A percentile compares a stretch with the other conserved stretches of the same genome.
These are phyloP conservation scores for Aquatica leii DNA, from an alignment of 2,888 invertebrate genomes.

Conservation along the genomic window DNA sequence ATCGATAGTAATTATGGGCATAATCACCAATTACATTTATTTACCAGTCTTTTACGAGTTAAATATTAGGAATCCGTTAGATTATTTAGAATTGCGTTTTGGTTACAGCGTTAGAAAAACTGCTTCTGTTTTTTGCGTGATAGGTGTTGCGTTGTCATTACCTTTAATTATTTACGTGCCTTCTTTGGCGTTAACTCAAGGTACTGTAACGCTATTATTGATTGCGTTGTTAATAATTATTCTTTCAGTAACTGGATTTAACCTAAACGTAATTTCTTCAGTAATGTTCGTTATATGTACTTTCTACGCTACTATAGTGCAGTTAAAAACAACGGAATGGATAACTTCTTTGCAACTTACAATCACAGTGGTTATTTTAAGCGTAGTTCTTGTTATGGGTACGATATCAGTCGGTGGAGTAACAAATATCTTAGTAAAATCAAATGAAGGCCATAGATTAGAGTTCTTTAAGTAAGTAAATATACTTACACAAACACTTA, in stretches of 20 bases:
- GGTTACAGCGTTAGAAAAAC: conserved; percentile 67
- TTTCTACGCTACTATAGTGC: conserved; percentile 78
- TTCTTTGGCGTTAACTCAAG: conserved; percentile 73
- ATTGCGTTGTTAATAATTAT: neutral
- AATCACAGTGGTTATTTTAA: conserved; percentile 18
- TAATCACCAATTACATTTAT: conserved; percentile 59
- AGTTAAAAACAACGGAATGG: conserved; percentile 73
- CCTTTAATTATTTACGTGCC: conserved; percentile 77
- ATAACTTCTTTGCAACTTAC: conserved; percentile 65
- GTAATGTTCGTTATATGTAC: conserved; percentile 77
- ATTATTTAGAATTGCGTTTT: conserved; percentile 72
- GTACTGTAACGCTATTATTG: too few species aligned
- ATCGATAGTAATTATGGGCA: conserved; percentile 54
- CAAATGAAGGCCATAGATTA: conserved; percentile 64
- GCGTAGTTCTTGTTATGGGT: conserved; percentile 22
- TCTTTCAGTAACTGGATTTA: conserved; percentile 69
- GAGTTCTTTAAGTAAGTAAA: conserved; percentile 69
- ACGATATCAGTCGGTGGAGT: conserved; percentile 62
- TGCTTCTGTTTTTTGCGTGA: conserved; percentile 68
- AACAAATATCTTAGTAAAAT: conserved; percentile 65
- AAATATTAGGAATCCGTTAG: conserved; percentile 74
- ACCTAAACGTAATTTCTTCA: conserved; percentile 50
- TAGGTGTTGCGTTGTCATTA: conserved; percentile 66
- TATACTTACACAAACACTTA: neutral
- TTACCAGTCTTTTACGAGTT: conserved; percentile 76